phyloP scores from a whole-genome alignment of 2,113 vertebrate species.

The Sterna hirundo region DNA sequence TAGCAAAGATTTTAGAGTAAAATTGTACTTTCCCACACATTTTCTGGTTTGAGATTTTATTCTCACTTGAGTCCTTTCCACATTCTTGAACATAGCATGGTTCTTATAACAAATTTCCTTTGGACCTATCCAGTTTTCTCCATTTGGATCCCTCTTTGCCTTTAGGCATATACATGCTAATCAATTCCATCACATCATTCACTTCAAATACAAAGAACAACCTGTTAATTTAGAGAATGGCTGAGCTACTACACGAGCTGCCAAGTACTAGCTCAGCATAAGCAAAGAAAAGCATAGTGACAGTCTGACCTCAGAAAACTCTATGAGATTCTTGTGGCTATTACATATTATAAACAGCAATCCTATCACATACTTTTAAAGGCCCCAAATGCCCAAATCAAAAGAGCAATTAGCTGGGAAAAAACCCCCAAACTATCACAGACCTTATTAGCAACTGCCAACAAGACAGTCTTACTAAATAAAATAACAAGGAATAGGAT shows the following conservation, averaged over 20 bases:
- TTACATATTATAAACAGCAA: neutral
- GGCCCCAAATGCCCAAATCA: neutral
- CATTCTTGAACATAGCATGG: neutral
- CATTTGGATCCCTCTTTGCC: neutral
- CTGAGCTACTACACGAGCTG: neutral
- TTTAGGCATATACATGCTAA: neutral
- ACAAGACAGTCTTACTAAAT: neutral
- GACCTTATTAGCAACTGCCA: neutral
- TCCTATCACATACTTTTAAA: neutral
- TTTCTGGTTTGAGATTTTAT: neutral
- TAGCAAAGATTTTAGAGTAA: neutral
- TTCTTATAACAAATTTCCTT: neutral
- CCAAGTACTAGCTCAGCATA: slow-evolving; percentile 1
- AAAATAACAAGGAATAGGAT: neutral
- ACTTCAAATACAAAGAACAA: neutral
- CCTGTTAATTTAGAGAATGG: slow-evolving; percentile 18
- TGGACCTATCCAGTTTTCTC: neutral
- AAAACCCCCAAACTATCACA: neutral
- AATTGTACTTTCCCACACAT: neutral
- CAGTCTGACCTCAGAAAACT: slow-evolving; percentile 51
- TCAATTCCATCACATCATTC: neutral
- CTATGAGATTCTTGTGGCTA: neutral
- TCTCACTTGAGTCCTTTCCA: neutral
- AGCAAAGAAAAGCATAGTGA: slow-evolving; percentile 34
- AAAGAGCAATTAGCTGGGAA: neutral